Conservation (phyloP, 2,797 vertebrate genomes). For the Allobates femoralis region DNA sequence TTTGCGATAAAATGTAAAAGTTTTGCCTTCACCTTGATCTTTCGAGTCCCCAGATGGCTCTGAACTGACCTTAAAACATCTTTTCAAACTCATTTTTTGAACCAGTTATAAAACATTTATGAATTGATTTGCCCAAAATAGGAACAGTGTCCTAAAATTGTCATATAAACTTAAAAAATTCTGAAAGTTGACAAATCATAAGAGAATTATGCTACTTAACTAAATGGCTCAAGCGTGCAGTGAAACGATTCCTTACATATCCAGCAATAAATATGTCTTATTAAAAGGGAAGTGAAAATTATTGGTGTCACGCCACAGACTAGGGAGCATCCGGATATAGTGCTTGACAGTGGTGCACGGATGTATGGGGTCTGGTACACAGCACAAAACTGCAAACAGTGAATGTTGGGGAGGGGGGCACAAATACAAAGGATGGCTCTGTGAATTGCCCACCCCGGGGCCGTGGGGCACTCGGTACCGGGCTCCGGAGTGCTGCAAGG, state of each 20-base stretch:
- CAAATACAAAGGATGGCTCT: no score
- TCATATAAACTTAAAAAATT: conserved; percentile 8
- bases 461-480: no score
- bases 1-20: not conserved
- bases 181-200: not conserved
- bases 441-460: no score
- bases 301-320: no score
- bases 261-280: not conserved
- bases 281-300: not conserved
- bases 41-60: not conserved
- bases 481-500: no score
- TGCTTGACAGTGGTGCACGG: no score
- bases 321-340: no score
- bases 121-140: conserved; percentile 14
- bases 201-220: not conserved
- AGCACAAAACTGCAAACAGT: no score
- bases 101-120: conserved; percentile 4
- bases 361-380: no score
- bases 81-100: not conserved
- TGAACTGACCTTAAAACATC: conserved; percentile 1
- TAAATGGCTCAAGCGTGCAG: not conserved
- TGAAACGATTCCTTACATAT: not conserved
- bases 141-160: conserved; percentile 1
- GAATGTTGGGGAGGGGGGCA: no score
- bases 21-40: not conserved